Evolutionary conservation across 2,888 invertebrate species (phyloP), one percentile per base, ranked within the genome.

Genomic region (Schizotus pectinicornis): DNA sequence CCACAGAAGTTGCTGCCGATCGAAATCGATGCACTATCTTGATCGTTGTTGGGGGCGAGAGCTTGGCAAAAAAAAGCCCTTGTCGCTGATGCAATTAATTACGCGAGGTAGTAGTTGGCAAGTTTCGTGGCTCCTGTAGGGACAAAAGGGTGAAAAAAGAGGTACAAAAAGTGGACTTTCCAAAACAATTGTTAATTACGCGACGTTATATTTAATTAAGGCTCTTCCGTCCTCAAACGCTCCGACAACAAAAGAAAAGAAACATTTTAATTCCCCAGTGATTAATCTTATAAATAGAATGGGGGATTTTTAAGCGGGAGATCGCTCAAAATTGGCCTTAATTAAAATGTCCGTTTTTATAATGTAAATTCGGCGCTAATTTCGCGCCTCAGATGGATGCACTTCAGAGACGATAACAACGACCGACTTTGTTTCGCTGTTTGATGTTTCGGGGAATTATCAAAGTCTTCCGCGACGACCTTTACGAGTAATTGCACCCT

Each of bases 261-360:
- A 48, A 38, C 38, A 38, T 38, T 47, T 48, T 48, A 37, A 48
- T 48, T 48, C 38, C 11, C 34, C 13, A 13, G 32, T 31, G 48
- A 48, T 37, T 48, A 48, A 48, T 48, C 38, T 48, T 13, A 22
- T 12, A 37, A 48, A 38, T 41, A 41, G 14, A 41, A 41, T 22
- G 22, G 7, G 41, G 41, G 36, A 46, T 48, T 36, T 46, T 46
- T 46, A n/a, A 45, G 14, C 13, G n/a, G 7, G 12, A 31, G 11
- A 48, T 47, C 35, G 13, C 30, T 30, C 37, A 12, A 38, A 48
- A 38, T 48, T 31, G 38, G 14, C 9, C 38, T 48, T 48, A 48
- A 48, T 48, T 48, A 38, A 48, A 48, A 37, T 13, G 31, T 7
- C 32, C 48, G 37, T 48, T 48, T 46, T 48, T 48, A 38, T 48